A percentile compares a stretch with the other conserved stretches of the same genome.
These are phyloP conservation scores for Lamellibrachia columna DNA, from an alignment of 2,888 invertebrate species.

Conservation along the genomic window DNA sequence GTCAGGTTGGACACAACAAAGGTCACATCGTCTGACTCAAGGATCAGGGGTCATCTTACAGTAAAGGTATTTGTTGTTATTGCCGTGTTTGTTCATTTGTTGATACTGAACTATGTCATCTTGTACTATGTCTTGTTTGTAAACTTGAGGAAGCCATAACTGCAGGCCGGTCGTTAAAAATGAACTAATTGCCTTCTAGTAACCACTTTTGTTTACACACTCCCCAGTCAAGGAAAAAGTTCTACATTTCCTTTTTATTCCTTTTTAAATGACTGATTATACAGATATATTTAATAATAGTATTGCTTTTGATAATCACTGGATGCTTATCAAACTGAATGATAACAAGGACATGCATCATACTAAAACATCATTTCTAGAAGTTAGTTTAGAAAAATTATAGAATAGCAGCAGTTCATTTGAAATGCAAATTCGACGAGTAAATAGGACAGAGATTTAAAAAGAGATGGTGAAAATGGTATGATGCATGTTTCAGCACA, in stretches of 20 bases:
- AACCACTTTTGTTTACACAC: too few species aligned
- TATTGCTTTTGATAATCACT: too few species aligned
- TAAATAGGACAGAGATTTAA: neutral
- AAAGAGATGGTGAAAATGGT: neutral
- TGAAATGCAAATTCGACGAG: too few species aligned
- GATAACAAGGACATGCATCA: too few species aligned
- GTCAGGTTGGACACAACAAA: neutral
- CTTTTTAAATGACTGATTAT: too few species aligned
- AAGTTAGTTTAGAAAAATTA: too few species aligned
- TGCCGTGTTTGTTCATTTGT: neutral
- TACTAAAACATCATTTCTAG: too few species aligned
- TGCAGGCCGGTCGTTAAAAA: neutral
- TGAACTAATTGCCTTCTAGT: neutral
- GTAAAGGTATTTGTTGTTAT: conserved; percentile 10
- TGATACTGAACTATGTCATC: neutral
- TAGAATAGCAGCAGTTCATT: too few species aligned
- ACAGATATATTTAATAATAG: too few species aligned
- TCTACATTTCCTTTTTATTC: too few species aligned
- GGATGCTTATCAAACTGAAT: too few species aligned
- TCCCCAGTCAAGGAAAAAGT: too few species aligned
- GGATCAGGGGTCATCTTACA: neutral
- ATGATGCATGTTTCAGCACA: neutral
- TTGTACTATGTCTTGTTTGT: neutral
- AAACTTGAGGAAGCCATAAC: neutral
- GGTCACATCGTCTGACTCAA: neutral